Conservation (phyloP, 1,140 invertebrate genomes). For the Hylaeus anthracinus region DNA sequence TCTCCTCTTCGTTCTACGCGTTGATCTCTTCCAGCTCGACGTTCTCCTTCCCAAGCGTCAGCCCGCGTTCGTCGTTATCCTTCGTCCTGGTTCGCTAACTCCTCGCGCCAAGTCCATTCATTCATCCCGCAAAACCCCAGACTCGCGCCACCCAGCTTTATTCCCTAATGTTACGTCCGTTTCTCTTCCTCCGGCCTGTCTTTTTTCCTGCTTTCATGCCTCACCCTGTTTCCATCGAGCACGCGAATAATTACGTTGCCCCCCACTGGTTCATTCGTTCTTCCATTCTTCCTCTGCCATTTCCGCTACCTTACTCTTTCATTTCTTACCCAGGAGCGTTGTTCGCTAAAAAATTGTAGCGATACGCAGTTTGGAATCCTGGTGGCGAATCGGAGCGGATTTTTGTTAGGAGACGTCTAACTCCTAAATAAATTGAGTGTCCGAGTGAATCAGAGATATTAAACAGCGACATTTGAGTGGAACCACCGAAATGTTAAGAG, state of each 20-base stretch:
- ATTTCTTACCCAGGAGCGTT: neutral
- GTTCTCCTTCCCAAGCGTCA: neutral
- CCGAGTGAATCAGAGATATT: too few species aligned
- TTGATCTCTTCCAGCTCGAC: slow-evolving; percentile 36
- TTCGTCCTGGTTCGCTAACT: slow-evolving; percentile 7
- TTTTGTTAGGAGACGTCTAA: too few species aligned
- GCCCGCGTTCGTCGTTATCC: neutral
- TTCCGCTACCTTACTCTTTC: neutral
- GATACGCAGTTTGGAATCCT: neutral
- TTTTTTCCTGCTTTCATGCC: slow-evolving; percentile 1
- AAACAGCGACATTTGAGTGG: too few species aligned
- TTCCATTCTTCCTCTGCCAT: neutral
- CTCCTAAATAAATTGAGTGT: too few species aligned
- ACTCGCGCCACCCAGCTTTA: slow-evolving; percentile 41
- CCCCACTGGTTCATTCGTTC: slow-evolving; percentile 28
- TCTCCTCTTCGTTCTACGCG: slow-evolving; percentile 40
- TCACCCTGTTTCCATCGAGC: slow-evolving; percentile 42
- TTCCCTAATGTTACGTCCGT: slow-evolving; percentile 61
- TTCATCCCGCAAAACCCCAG: slow-evolving; percentile 19
- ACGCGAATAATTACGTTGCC: slow-evolving; percentile 70
- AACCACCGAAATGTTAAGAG: too few species aligned
- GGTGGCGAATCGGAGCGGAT: too few species aligned
- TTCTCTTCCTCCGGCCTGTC: slow-evolving; percentile 51
- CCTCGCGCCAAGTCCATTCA: slow-evolving; percentile 6
- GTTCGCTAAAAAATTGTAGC: neutral